phyloP scores from a whole-genome alignment of 2,797 vertebrate genomes.

The Apodemus agrarius region DNA sequence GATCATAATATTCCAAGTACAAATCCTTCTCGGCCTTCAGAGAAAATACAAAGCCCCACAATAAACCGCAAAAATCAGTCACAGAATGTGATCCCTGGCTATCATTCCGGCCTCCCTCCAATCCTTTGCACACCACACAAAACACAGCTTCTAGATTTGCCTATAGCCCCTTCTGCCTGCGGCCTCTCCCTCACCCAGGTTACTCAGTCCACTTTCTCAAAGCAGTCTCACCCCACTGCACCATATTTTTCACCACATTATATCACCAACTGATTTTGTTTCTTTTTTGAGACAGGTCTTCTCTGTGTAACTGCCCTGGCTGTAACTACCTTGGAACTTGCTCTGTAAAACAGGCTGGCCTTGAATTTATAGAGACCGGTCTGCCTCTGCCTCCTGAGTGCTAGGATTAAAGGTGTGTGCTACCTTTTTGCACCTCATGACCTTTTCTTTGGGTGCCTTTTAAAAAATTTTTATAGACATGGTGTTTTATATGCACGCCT shows the following conservation, averaged over 20 bases:
- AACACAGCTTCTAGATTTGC: not conserved
- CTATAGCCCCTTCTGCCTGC: not conserved
- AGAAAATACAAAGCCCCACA: conserved; percentile 22
- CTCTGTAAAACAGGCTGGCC: not conserved
- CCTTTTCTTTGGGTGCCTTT: not conserved
- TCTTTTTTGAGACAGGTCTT: not conserved
- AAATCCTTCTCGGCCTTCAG: not conserved
- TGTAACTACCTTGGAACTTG: not conserved
- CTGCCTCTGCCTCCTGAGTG: not conserved
- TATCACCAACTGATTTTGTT: not conserved
- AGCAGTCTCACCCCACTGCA: not conserved
- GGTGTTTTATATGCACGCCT: not conserved
- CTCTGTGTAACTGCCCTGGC: not conserved
- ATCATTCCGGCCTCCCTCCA: not conserved
- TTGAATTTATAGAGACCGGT: not conserved
- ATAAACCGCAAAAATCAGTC: not conserved
- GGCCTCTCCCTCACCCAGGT: not conserved
- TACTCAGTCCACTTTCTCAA: not conserved
- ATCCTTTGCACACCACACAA: not conserved
- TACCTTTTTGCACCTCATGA: too few relatives aligned
- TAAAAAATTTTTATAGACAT: not conserved
- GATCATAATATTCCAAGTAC: not conserved
- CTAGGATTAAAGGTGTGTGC: not conserved
- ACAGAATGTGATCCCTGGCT: not conserved
- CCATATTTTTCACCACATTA: not conserved